Evolutionary conservation across 2,797 vertebrate species (phyloP).

Genomic region (Pogonophryne albipinna): DNA sequence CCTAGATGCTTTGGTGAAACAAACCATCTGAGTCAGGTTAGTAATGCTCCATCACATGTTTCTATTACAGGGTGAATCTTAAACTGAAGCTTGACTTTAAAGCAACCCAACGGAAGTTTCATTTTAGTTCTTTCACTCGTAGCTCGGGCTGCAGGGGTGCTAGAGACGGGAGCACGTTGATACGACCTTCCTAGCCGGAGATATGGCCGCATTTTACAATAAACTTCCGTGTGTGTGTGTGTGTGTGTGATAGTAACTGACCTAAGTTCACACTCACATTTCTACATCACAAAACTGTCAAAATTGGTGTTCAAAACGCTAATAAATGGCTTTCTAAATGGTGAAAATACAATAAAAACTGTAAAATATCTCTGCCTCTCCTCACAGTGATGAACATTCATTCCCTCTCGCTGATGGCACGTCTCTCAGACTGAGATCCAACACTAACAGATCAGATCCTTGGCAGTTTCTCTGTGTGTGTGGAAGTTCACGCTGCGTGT

Average conservation of each 20-base stretch:
- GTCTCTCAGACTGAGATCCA: constrained; percentile 47
- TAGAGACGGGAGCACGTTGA: too few species aligned
- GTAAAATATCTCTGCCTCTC: not conserved
- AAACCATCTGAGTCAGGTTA: too few species aligned
- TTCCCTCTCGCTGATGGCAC: constrained; percentile 3
- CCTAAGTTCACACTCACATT: not conserved
- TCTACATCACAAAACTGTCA: not conserved
- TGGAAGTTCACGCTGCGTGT: constrained; percentile 68
- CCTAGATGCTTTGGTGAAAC: too few species aligned
- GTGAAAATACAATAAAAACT: constrained; percentile 12
- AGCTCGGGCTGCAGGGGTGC: too few species aligned
- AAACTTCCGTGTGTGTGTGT: constrained; percentile 1
- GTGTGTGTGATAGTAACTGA: not conserved
- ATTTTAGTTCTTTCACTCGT: too few species aligned
- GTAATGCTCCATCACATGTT: too few species aligned
- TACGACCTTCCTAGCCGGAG: too few species aligned
- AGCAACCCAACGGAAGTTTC: too few species aligned
- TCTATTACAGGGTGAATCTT: too few species aligned
- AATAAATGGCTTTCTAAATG: constrained; percentile 10
- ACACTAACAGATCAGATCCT: constrained; percentile 58
- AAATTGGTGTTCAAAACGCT: constrained; percentile 2
- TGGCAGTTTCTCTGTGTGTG: constrained; percentile 57
- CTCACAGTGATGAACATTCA: too few species aligned
- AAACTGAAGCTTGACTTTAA: too few species aligned
- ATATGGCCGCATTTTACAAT: too few species aligned